Conservation (phyloP, 1,140 invertebrate genomes). For the Temnothorax nylanderi region DNA sequence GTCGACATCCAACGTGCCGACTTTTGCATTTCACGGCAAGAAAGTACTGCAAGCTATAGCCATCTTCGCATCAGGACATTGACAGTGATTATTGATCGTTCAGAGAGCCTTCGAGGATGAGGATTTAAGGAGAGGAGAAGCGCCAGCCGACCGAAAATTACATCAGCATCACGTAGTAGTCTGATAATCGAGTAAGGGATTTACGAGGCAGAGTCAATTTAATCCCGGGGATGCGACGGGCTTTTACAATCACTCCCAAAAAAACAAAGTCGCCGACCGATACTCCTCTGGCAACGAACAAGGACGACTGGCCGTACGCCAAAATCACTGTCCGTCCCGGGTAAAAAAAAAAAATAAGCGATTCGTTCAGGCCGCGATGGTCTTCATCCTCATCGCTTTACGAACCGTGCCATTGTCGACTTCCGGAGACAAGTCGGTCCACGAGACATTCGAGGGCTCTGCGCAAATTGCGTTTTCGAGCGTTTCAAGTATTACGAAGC, state of each 20-base stretch:
- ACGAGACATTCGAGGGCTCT: background rate
- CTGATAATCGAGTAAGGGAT: conserved; percentile 47
- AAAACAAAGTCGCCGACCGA: conserved; percentile 28
- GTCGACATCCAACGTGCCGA: background rate
- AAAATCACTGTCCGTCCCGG: conserved; percentile 20
- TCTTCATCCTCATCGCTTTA: conserved; percentile 39
- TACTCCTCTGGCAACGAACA: conserved; percentile 56
- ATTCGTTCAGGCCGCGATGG: conserved; percentile 22
- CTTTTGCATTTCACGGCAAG: background rate
- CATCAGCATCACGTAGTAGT: conserved; percentile 40
- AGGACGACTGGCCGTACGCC: conserved; percentile 41
- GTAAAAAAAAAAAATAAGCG: background rate
- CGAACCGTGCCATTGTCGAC: conserved; percentile 36
- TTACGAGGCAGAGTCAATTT: conserved; percentile 53
- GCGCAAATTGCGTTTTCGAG: conserved; percentile 38
- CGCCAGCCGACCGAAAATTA: conserved; percentile 5
- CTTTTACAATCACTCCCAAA: conserved; percentile 38
- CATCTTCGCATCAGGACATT: background rate
- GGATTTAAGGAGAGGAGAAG: background rate
- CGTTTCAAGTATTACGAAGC: conserved; percentile 11
- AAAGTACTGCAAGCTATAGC: background rate
- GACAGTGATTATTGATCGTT: conserved; percentile 24
- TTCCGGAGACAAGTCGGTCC: conserved; percentile 37
- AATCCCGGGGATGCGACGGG: conserved; percentile 35
- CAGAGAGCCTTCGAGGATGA: background rate